Evolutionary conservation across 2,113 vertebrate genomes (phyloP), one percentile per base, ranked within the genome.

Genomic region (Brachionichthys hirsutus): DNA sequence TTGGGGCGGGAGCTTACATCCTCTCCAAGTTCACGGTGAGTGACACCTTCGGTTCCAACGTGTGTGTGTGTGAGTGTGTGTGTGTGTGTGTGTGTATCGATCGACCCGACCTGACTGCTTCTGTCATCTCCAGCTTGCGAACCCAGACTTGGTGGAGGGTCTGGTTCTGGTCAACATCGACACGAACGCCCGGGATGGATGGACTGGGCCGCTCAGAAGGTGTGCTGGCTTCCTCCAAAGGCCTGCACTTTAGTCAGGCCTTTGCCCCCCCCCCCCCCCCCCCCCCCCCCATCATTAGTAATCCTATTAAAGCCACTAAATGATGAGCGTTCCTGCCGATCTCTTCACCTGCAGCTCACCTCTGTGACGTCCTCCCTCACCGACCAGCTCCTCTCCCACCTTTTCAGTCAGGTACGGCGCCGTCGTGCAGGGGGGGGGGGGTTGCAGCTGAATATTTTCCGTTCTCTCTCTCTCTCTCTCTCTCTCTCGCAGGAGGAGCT

Each of bases 161-260:
- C 89, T 97, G 71, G 95, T 97, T 59, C 91, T 97, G 80, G 48
- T 97, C 85, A 97, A 97, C 86, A 93, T 97, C 14, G 95, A 96
- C 78, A 88, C 90, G 11, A 92, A 94, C 35, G 92, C 93, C 69
- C 91, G 93, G 94, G 94, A 13, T 97, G 95, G 95, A 94, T 97
- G 76, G 94, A 97, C 67, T 97, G 95, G 94, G 94, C 95, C 4
- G 93, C 94, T 44, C 94, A 95, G 53, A 97, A 97, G 93, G 93
- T 95, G 24, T 6, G 14, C 15, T 3, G 6, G 12, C 14, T 30
- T 45, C n/a, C n/a, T n/a, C n/a, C n/a, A n/a, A n/a, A n/a, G n/a
- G n/a, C n/a, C n/a, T n/a, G n/a, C n/a, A n/a, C n/a, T n/a, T n/a
- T n/a, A n/a, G n/a, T n/a, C n/a, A n/a, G n/a, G n/a, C n/a, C n/a